Conservation (phyloP, 1,140 invertebrate genomes). For the Leptoteleia sp. region DNA sequence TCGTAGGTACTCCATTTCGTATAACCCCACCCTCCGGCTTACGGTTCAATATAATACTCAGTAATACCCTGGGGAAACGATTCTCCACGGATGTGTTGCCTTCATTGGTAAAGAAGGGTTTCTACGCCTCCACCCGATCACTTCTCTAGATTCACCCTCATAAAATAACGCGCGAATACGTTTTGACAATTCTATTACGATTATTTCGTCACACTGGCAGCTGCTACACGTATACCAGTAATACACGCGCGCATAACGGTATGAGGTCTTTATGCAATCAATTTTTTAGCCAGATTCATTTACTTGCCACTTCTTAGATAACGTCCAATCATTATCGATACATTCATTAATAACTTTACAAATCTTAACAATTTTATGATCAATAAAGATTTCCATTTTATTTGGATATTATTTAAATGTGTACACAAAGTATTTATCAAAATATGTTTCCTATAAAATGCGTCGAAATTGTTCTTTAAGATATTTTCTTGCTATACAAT, state of each 20-base stretch:
- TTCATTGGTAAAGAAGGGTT: conserved; percentile 73
- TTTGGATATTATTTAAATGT: too few species aligned
- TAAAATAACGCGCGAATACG: conserved; percentile 79
- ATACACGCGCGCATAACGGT: conserved; percentile 18
- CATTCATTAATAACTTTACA: too few species aligned
- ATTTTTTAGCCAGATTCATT: not conserved
- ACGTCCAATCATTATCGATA: too few species aligned
- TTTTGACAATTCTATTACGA: conserved; percentile 81
- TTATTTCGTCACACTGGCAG: conserved; percentile 77
- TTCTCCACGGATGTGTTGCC: conserved; percentile 76
- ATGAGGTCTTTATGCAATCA: conserved; percentile 9
- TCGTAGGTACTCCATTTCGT: conserved; percentile 68
- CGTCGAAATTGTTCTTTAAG: too few species aligned
- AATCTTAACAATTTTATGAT: too few species aligned
- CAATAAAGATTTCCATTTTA: too few species aligned
- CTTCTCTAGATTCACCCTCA: conserved; percentile 75
- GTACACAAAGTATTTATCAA: too few species aligned
- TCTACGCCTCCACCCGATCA: conserved; percentile 68
- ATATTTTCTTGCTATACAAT: too few species aligned
- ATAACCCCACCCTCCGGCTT: conserved; percentile 68
- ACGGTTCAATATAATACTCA: conserved; percentile 78
- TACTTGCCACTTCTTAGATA: too few species aligned
- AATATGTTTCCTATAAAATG: too few species aligned
- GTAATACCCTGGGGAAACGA: conserved; percentile 75
- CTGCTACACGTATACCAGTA: conserved; percentile 68